Conservation (phyloP, 1,140 invertebrate species). For the Apolygus lucorum region DNA sequence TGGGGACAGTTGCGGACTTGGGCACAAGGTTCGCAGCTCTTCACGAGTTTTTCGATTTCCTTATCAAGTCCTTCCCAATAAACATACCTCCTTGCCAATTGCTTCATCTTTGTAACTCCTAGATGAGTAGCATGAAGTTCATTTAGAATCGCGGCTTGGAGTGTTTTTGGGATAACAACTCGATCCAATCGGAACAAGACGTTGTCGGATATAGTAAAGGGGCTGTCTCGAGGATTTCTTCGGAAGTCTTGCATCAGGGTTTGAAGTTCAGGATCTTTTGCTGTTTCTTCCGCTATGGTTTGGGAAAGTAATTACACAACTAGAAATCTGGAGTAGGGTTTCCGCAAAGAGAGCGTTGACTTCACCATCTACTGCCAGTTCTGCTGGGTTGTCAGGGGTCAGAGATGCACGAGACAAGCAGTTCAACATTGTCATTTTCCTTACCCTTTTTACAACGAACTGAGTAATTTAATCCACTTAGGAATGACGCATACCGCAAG, state of each 20-base stretch:
- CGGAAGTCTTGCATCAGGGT: too few species aligned
- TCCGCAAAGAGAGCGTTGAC: neutral
- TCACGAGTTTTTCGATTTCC: slow-evolving; percentile 34
- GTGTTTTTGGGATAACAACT: slow-evolving; percentile 23
- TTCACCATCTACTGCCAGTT: neutral
- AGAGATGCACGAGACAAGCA: neutral
- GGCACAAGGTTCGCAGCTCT: slow-evolving; percentile 31
- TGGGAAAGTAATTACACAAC: neutral
- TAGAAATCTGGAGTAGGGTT: slow-evolving; percentile 7
- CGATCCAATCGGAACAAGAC: slow-evolving; percentile 4
- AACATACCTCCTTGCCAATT: slow-evolving; percentile 31
- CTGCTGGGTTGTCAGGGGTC: neutral
- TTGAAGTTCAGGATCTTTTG: neutral
- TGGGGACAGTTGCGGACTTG: slow-evolving; percentile 28
- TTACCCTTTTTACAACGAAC: slow-evolving; percentile 27
- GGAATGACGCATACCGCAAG: slow-evolving; percentile 33
- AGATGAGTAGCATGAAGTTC: slow-evolving; percentile 32
- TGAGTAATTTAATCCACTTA: slow-evolving; percentile 34
- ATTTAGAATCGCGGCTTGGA: slow-evolving; percentile 19
- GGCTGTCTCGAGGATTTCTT: neutral
- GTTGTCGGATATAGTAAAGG: neutral
- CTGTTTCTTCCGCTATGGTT: neutral
- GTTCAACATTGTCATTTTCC: slow-evolving; percentile 32
- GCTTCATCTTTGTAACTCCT: slow-evolving; percentile 35
- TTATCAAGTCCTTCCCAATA: too few species aligned